Base-by-base conservation (phyloP, 2,113 vertebrate genomes). In the Tinamus guttatus region DNA sequence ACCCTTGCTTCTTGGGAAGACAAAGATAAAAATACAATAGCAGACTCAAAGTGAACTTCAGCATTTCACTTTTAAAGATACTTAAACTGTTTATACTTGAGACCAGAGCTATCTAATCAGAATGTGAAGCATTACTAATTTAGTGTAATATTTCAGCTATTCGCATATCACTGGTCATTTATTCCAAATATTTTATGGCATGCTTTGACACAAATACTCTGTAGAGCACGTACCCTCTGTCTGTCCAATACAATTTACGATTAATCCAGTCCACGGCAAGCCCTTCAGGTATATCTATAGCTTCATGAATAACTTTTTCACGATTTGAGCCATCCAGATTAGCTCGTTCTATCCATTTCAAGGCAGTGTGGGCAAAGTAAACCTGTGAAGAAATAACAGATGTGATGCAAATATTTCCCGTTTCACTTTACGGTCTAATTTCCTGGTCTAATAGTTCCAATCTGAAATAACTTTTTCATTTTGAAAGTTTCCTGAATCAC, bases 181-280 rank as follows among this genome's bases (percentile, higher is more conserved):
- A 90, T 94, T 89, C 69, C 40, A 81, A 80, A 94, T 34, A 89
- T 74, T 69, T 93, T 65, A 51, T 25, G 70, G 69, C 86, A 80
- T 81, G 83, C 88, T 94, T 87, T 54, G 59, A 71, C 89, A 92
- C 64, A 82, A 91, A 71, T 87, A 86, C 67, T 79, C 73, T 32
- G 67, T 49, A 40, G 70, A 84, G 74, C 87, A 85, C 94, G 38
- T 98, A 99, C 99, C 98, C 97, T 96, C 92, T 97, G 93, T 99
- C 99, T 38, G 99, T 99, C 99, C 99, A 99, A 86, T 99, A 99
- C 76, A 99, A 92, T 96, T 97, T 98, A 40, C 98, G 98, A 92
- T 98, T 97, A 88, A 99, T 95, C 98, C 99, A 99, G 97, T 99
- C 99, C 38, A 99, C 87, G 5, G 99, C 97, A 71, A 99, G 97